Conservation (phyloP, 2,888 invertebrate genomes). For the Xestia c-nigrum region DNA sequence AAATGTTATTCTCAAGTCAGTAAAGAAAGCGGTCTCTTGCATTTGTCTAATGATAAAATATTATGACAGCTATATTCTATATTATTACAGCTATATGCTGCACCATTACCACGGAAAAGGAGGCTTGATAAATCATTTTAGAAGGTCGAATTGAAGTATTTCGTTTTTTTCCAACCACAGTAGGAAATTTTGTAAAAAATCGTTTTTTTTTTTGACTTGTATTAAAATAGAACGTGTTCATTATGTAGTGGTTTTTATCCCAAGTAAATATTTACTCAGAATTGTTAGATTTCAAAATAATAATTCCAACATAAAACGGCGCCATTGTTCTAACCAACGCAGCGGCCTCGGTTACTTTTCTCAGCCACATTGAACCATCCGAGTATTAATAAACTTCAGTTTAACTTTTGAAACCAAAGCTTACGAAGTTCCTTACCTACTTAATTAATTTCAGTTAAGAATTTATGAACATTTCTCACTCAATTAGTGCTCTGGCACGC, state of each 20-base stretch:
- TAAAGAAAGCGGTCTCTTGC: too few species aligned
- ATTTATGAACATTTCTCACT: neutral
- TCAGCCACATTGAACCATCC: neutral
- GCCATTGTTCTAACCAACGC: neutral
- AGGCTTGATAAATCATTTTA: neutral
- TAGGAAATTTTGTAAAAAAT: too few species aligned
- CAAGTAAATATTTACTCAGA: neutral
- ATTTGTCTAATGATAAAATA: neutral
- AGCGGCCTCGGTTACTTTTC: neutral
- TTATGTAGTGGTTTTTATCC: neutral
- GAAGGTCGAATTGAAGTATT: too few species aligned
- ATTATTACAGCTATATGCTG: neutral
- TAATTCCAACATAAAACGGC: neutral
- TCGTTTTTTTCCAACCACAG: too few species aligned
- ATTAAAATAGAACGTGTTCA: neutral
- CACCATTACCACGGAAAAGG: neutral
- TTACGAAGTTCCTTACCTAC: neutral
- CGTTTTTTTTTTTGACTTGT: too few species aligned
- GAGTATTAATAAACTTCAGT: neutral
- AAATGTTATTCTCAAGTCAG: too few species aligned
- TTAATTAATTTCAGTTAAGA: conserved; percentile 6
- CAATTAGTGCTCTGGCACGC: neutral
- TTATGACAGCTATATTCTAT: neutral
- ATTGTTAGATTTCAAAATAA: neutral
- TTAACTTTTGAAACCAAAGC: conserved; percentile 1